Conservation (phyloP, 53 echinoderm and acorn worm species). For the Paracentrotus lividus region DNA sequence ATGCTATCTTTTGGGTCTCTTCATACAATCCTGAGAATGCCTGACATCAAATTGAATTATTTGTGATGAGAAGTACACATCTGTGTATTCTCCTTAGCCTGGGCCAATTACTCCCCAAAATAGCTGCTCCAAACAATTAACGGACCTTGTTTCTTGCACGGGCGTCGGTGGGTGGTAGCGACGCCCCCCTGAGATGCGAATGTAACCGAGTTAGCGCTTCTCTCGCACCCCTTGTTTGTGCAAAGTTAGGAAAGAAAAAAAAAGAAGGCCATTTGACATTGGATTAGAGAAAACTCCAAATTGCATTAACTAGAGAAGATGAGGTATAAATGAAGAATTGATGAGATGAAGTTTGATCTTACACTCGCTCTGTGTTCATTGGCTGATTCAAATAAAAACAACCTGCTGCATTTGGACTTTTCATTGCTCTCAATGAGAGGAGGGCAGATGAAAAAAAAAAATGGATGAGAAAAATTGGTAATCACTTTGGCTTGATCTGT, state of each 20-base stretch:
- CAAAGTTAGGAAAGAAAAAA: conserved; percentile 27
- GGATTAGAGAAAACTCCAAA: conserved; percentile 65
- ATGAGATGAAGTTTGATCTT: conserved; percentile 64
- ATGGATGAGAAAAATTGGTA: conserved; percentile 68
- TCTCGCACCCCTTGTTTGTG: conserved; percentile 64
- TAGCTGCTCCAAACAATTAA: conserved; percentile 72
- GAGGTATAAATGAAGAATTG: conserved; percentile 68
- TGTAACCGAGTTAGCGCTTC: conserved; percentile 66
- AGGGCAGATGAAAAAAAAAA: conserved; percentile 31
- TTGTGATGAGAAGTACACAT: conserved; percentile 64
- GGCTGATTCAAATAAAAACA: conserved; percentile 63
- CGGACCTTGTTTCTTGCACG: conserved; percentile 66
- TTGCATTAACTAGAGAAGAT: conserved; percentile 64
- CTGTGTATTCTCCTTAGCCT: conserved; percentile 68
- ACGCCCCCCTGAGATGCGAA: conserved; percentile 53
- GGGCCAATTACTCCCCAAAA: conserved; percentile 68
- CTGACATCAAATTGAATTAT: conserved; percentile 68
- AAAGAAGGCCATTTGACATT: conserved; percentile 52
- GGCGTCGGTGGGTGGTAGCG: conserved; percentile 48
- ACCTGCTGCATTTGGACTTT: conserved; percentile 56
- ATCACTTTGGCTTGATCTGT: conserved; percentile 55
- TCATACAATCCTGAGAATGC: conserved; percentile 60
- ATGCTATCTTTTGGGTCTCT: conserved; percentile 54
- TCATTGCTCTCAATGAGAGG: conserved; percentile 11
- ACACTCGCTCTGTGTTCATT: conserved; percentile 43